These are phyloP conservation scores for Peromyscus attwateri DNA, from an alignment of 2,797 vertebrate genomes.

Conservation along the genomic window DNA sequence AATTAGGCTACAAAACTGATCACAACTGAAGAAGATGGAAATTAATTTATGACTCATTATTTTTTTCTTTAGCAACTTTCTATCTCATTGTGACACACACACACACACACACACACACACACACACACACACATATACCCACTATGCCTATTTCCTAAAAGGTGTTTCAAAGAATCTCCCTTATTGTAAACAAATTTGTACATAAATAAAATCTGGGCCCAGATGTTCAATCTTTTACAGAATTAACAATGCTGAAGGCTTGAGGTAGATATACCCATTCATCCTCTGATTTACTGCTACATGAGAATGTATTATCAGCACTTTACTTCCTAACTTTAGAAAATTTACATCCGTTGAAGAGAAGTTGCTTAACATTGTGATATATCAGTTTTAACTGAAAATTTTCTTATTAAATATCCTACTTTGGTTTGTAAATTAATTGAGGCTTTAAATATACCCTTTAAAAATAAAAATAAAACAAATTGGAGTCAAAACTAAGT, in stretches of 20 bases:
- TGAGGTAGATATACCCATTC: not conserved
- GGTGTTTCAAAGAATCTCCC: not conserved
- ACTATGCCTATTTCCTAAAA: not conserved
- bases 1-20: not conserved
- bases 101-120: not conserved
- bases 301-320: not conserved
- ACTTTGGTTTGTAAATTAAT: not conserved
- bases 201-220: not conserved
- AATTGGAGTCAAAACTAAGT: not conserved
- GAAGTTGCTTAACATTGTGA: not conserved
- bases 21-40: not conserved
- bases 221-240: not conserved
- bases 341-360: not conserved
- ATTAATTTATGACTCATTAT: not conserved
- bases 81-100: not conserved
- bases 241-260: not conserved
- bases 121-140: not conserved
- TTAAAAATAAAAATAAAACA: not conserved
- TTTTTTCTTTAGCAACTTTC: not conserved
- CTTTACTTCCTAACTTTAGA: not conserved
- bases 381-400: not conserved
- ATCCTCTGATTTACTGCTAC: not conserved
- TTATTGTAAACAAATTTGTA: not conserved
- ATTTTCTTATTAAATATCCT: not conserved
- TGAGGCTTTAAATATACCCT: not conserved